Percentiles rank a stretch among this genome's conserved stretches.
Evolutionary conservation across 2,113 vertebrate genomes (phyloP).

Genomic region (Myotis yumanensis): DNA sequence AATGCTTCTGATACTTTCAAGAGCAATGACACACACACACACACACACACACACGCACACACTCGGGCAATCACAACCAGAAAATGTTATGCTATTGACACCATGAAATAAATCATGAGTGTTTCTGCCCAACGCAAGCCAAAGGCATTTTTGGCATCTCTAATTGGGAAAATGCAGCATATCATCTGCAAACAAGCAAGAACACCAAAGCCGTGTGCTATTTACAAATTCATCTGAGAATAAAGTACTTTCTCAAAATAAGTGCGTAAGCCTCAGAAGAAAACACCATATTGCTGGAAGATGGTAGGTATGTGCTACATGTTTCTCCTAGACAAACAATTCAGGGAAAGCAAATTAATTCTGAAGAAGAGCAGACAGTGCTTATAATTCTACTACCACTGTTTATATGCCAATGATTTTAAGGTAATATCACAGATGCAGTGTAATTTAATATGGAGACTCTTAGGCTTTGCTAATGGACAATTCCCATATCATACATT

Average conservation of each 20-base stretch:
- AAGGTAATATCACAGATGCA: conserved; percentile 32
- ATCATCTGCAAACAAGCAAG: not conserved
- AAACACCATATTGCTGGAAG: not conserved
- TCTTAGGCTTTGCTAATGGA: not conserved
- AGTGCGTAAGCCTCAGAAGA: not conserved
- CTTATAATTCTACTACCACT: conserved; percentile 21
- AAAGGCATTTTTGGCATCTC: not conserved
- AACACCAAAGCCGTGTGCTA: not conserved
- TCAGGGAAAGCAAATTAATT: conserved; percentile 37
- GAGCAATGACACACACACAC: not conserved
- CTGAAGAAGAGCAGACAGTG: conserved; percentile 44
- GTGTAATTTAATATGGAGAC: conserved; percentile 38
- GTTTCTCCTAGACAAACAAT: not conserved
- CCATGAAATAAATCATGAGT: not conserved
- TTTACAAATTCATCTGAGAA: not conserved
- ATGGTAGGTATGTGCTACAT: not conserved
- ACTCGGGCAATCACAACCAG: not conserved
- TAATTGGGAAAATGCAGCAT: not conserved
- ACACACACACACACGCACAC: no score
- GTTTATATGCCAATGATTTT: conserved; percentile 41
- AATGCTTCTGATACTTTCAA: not conserved
- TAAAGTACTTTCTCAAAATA: not conserved
- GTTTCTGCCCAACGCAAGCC: not conserved
- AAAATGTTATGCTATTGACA: not conserved
- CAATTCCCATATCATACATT: not conserved